Conservation (phyloP, 2,888 invertebrate genomes). For the Ormyrus thymus region DNA sequence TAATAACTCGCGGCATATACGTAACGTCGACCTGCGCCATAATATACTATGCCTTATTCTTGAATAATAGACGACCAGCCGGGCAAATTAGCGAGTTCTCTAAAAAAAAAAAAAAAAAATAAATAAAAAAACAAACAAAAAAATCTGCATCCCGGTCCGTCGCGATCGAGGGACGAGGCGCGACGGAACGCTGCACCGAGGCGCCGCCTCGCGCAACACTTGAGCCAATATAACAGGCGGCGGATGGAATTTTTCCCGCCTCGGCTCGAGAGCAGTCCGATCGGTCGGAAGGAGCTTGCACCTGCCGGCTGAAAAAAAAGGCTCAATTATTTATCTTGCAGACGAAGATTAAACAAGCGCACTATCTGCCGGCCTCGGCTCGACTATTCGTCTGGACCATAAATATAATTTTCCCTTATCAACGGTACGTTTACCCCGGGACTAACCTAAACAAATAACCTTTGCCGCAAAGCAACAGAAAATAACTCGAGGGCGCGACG, state of each 20-base stretch:
- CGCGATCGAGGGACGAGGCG: neutral
- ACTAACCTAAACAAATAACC: conserved; percentile 57
- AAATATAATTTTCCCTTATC: conserved; percentile 61
- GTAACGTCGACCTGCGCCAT: conserved; percentile 71
- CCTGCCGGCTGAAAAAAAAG: conserved; percentile 13
- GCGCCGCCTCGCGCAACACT: conserved; percentile 1
- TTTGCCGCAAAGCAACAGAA: conserved; percentile 54
- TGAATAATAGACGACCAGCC: conserved; percentile 67
- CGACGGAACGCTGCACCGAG: conserved; percentile 32
- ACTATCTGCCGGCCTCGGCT: conserved; percentile 40
- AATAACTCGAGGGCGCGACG: conserved; percentile 56
- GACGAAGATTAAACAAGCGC: conserved; percentile 39
- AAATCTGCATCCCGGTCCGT: neutral
- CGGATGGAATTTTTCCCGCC: conserved; percentile 20
- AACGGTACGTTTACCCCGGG: conserved; percentile 55
- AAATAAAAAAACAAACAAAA: neutral
- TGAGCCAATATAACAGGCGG: conserved; percentile 35
- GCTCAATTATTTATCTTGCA: conserved; percentile 48
- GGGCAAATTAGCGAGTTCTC: conserved; percentile 25
- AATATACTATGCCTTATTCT: conserved; percentile 67
- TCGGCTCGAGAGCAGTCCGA: neutral
- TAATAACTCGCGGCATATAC: conserved; percentile 73
- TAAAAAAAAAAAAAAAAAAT: conserved; percentile 19
- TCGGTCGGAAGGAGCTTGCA: neutral
- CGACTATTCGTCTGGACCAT: conserved; percentile 53